Evolutionary conservation across 2,888 invertebrate genomes (phyloP).

Genomic region (Euproctis similis): DNA sequence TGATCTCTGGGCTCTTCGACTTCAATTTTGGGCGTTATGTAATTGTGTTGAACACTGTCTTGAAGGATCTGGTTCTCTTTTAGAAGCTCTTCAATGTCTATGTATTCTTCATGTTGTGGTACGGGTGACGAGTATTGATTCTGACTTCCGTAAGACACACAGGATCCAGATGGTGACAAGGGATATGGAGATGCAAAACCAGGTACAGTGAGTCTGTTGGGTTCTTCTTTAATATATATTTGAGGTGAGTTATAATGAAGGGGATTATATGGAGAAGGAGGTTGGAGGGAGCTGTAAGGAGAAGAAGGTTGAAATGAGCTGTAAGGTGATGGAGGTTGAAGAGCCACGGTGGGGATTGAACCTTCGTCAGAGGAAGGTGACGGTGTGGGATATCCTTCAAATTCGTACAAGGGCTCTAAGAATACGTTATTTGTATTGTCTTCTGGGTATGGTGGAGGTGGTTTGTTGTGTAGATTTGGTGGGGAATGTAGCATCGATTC

Average conservation of each 20-base stretch:
- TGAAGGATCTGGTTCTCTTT: conserved; percentile 74
- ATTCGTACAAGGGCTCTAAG: conserved; percentile 68
- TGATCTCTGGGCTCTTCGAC: conserved; percentile 79
- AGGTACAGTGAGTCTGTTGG: conserved; percentile 68
- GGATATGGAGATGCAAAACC: conserved; percentile 70
- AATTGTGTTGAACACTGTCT: conserved; percentile 59
- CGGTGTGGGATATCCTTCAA: conserved; percentile 65
- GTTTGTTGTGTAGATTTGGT: conserved; percentile 59
- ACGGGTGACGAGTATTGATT: conserved; percentile 72
- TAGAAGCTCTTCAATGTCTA: conserved; percentile 77
- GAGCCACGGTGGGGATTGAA: conserved; percentile 72
- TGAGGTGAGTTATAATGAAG: conserved; percentile 39
- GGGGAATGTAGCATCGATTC: conserved; percentile 68
- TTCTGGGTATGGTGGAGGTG: conserved; percentile 61
- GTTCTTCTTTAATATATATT: conserved; percentile 71
- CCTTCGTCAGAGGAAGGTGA: conserved; percentile 74
- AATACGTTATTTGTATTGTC: conserved; percentile 45
- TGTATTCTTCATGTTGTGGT: conserved; percentile 77
- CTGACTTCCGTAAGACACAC: conserved; percentile 74
- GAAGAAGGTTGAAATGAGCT: conserved; percentile 73
- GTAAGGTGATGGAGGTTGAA: conserved; percentile 75
- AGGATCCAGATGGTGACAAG: conserved; percentile 76
- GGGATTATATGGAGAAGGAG: conserved; percentile 35
- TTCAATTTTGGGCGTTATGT: conserved; percentile 74
- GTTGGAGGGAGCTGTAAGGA: conserved; percentile 53